phyloP scores from a whole-genome alignment of 30 jellyfish, hydroid and myxozoan species.

The Morbakka virulenta region DNA sequence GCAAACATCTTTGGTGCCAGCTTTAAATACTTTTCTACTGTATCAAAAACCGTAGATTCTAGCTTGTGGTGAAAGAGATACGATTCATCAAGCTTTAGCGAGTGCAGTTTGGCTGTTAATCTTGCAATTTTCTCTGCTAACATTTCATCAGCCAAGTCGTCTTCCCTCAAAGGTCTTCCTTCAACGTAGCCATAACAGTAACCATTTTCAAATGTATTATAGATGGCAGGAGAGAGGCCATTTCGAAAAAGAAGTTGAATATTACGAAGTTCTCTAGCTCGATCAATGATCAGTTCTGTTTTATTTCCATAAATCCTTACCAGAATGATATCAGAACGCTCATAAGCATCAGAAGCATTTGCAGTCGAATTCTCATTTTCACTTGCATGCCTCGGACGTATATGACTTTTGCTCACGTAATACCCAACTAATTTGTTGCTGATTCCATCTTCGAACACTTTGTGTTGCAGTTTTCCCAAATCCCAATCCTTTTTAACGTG shows the following conservation, averaged over 20 bases:
- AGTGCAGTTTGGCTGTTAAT: slow-evolving; percentile 65
- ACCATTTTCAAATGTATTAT: slow-evolving; percentile 87
- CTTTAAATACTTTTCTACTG: slow-evolving; percentile 23
- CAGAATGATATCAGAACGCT: slow-evolving; percentile 78
- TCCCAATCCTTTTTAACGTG: slow-evolving; percentile 85
- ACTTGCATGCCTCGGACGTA: slow-evolving; percentile 10
- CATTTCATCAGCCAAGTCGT: slow-evolving; percentile 41
- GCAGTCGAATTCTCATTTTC: slow-evolving; percentile 5
- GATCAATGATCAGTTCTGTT: slow-evolving; percentile 83
- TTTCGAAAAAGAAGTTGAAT: slow-evolving; percentile 56
- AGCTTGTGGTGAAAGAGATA: slow-evolving; percentile 73
- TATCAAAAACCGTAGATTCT: slow-evolving; percentile 60
- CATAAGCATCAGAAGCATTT: too few relatives aligned
- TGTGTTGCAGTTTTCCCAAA: slow-evolving; percentile 58
- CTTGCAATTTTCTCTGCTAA: slow-evolving; percentile 41
- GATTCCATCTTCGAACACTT: slow-evolving; percentile 81
- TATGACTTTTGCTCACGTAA: slow-evolving; percentile 43
- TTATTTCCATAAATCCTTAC: slow-evolving; percentile 90
- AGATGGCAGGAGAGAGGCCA: slow-evolving; percentile 71
- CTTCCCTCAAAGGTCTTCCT: slow-evolving; percentile 64
- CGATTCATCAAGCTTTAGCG: slow-evolving; percentile 55
- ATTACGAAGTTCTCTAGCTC: slow-evolving; percentile 89
- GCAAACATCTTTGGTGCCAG: slow-evolving; percentile 55
- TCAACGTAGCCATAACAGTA: slow-evolving; percentile 75
- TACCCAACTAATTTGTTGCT: slow-evolving; percentile 81